Evolutionary conservation across 1,140 invertebrate genomes (phyloP), one percentile per base, ranked within the genome.

Genomic region (Phymorhynchus buccinoides): DNA sequence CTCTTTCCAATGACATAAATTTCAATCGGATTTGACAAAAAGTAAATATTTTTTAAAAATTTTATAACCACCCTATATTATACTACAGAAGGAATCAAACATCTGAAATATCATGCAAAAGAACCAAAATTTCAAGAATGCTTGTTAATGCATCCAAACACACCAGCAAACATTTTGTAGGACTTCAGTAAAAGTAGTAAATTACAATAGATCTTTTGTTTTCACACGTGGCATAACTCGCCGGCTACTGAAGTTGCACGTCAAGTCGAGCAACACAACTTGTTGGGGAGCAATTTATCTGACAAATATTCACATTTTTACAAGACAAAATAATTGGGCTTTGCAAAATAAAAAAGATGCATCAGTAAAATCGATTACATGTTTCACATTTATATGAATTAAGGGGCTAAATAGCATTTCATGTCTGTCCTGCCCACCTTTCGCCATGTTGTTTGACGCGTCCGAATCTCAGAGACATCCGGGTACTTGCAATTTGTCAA

Each of bases 201-300:
- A 41, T 80, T 62, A 62, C 22, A 27, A 12, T 27, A 18, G 56
- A 22, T 62, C 12, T 22, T 62, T 4, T 22, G n/a, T 22, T 62
- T 9, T 62, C 80, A 81, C 80, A 81, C 80, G 80, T 81, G 80
- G 80, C 80, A 81, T 39, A n/a, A 81, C 32, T 81, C 66, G 80
- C 80, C 80, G 80, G 80, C 39, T 75, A 9, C 27, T 41, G 73
- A 4, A n/a, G n/a, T n/a, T n/a, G n/a, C n/a, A n/a, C n/a, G 56
- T 22, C 56, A 62, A 48, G n/a, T 22, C n/a, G 18, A 62, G 14
- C 48, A 18, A 52, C 48, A 14, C 48, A 52, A 62, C 12, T n/a
- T n/a, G n/a, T n/a, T n/a, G n/a, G n/a, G n/a, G n/a, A n/a, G n/a
- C n/a, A n/a, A n/a, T n/a, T n/a, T n/a, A n/a, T n/a, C n/a, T n/a